Conservation (phyloP, 2,888 invertebrate genomes). For the Calameuta pallipes region DNA sequence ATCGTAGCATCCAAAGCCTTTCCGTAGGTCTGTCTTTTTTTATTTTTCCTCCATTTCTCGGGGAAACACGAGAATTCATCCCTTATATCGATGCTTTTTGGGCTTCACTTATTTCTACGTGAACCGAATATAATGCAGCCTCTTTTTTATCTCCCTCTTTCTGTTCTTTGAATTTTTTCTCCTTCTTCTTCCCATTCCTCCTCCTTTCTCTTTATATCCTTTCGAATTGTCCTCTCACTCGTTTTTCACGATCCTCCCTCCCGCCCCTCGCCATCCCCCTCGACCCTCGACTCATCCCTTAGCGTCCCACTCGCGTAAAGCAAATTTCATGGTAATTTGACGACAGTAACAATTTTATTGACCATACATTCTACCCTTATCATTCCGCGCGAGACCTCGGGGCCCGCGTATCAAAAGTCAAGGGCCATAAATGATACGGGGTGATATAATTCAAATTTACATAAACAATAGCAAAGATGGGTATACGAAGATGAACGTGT, state of each 20-base stretch:
- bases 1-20: no score
- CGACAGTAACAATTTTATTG: constrained; percentile 19
- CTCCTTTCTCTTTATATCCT: neutral
- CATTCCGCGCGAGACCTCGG: constrained; percentile 4
- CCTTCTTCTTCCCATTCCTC: neutral
- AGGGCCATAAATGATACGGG: neutral
- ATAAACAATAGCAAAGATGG: constrained; percentile 28
- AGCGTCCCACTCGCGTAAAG: neutral
- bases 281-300: constrained; percentile 2
- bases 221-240: constrained; percentile 9
- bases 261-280: constrained; percentile 5
- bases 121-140: constrained; percentile 1
- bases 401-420: neutral
- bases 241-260: constrained; percentile 10
- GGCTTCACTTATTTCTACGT: constrained; percentile 7
- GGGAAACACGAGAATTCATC: neutral
- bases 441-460: constrained; percentile 20
- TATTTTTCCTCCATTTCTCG: neutral
- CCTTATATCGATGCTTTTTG: neutral
- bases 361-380: constrained; percentile 13
- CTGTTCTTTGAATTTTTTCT: neutral
- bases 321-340: constrained; percentile 21
- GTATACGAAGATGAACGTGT: constrained; percentile 13
- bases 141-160: constrained; percentile 16
- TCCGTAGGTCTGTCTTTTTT: no score